A percentile compares a stretch with the other conserved stretches of the same genome.
Evolutionary conservation across 2,113 vertebrate genomes (phyloP).

Genomic region (Ivindomyrus marchei): DNA sequence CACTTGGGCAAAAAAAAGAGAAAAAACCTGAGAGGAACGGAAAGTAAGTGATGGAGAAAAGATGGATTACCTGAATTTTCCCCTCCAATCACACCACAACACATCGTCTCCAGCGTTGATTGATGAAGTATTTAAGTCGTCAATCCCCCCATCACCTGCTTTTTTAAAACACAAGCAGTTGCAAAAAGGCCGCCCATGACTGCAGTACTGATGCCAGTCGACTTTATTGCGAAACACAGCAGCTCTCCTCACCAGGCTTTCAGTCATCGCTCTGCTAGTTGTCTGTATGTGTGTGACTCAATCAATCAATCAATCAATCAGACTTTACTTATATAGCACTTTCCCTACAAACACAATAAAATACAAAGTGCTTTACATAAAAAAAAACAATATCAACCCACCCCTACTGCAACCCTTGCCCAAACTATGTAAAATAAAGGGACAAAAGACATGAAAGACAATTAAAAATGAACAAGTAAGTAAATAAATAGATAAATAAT

Average conservation of each 20-base stretch:
- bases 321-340: too few species aligned
- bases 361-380: too few species aligned
- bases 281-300: neutral
- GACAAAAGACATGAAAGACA: too few species aligned
- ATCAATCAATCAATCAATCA: too few species aligned
- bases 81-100: conserved; percentile 54
- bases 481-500: too few species aligned
- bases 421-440: too few species aligned
- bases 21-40: conserved; percentile 56
- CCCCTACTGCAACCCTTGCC: too few species aligned
- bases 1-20: conserved; percentile 9
- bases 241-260: neutral
- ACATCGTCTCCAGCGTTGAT: conserved; percentile 61
- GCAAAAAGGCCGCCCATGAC: conserved; percentile 1
- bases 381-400: too few species aligned
- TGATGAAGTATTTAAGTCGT: conserved; percentile 69
- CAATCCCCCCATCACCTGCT: conserved; percentile 56
- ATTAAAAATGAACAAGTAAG: too few species aligned
- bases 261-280: neutral
- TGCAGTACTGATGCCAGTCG: conserved; percentile 6
- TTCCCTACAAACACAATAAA: too few species aligned
- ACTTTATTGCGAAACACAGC: neutral
- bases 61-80: conserved; percentile 68
- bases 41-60: conserved; percentile 56
- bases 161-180: conserved; percentile 50